These are phyloP conservation scores for Thysanoteuthis rhombus DNA, from an alignment of 2,888 invertebrate species.

Conservation along the genomic window DNA sequence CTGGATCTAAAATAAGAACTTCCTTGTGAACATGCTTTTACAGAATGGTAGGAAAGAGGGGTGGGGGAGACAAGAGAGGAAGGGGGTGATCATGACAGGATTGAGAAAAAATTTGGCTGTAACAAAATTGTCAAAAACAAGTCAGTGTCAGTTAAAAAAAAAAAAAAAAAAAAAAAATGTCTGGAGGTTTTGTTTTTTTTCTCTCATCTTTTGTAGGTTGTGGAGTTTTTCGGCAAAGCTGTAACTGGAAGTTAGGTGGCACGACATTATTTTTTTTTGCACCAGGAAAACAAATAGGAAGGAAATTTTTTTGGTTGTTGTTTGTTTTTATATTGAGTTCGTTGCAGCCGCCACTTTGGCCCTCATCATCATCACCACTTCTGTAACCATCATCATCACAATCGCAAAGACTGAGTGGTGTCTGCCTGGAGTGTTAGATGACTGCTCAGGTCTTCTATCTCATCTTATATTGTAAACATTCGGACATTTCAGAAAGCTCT, in stretches of 20 bases:
- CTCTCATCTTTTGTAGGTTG: no score
- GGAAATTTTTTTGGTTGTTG: not conserved
- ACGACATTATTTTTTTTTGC: no score
- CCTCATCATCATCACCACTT: no score
- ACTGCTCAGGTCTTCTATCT: conserved; percentile 58
- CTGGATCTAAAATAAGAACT: not conserved
- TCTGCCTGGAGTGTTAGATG: not conserved
- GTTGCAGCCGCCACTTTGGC: not conserved
- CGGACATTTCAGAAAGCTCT: conserved; percentile 68
- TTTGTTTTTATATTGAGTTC: not conserved
- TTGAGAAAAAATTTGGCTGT: no score
- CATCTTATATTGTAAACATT: conserved; percentile 70
- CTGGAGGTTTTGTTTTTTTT: no score
- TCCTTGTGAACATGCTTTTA: not conserved
- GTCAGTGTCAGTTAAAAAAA: not conserved
- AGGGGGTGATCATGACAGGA: not conserved
- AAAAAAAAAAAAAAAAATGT: not conserved
- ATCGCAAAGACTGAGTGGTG: not conserved
- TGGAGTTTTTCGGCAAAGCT: not conserved
- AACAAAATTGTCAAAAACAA: no score
- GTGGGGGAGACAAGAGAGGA: not conserved
- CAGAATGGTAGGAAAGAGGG: not conserved
- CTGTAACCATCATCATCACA: no score
- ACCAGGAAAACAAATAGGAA: no score
- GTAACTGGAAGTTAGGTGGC: not conserved